These are phyloP conservation scores for Rhea pennata DNA, from an alignment of 2,113 vertebrate genomes.

Conservation along the genomic window DNA sequence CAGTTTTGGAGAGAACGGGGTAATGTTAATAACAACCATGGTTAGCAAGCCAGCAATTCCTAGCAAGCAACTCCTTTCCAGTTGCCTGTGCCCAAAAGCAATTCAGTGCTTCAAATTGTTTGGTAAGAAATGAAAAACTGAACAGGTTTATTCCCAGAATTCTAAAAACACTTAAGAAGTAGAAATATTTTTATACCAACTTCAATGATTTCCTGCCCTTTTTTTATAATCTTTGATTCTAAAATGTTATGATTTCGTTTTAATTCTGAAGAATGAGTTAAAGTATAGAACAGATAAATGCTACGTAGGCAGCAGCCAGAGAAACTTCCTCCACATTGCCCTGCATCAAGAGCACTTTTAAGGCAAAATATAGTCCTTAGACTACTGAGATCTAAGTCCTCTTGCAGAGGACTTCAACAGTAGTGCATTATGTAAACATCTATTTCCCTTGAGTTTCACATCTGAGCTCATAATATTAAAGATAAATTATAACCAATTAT, in stretches of 20 bases:
- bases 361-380: neutral
- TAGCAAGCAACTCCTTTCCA: neutral
- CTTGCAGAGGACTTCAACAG: neutral
- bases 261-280: neutral
- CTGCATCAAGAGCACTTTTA: neutral
- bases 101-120: neutral
- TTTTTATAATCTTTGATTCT: neutral
- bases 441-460: neutral
- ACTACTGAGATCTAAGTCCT: neutral
- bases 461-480: neutral
- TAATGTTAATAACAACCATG: neutral
- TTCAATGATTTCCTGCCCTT: neutral
- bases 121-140: neutral
- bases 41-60: neutral
- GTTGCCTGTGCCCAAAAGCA: neutral
- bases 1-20: neutral
- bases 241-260: neutral
- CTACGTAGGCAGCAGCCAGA: neutral
- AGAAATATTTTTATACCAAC: neutral
- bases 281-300: neutral
- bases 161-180: neutral
- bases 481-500: neutral
- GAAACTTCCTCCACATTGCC: neutral
- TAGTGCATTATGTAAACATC: neutral
- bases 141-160: neutral